Evolutionary conservation across 2,113 vertebrate species (phyloP).

Genomic region (Tauraco erythrolophus): DNA sequence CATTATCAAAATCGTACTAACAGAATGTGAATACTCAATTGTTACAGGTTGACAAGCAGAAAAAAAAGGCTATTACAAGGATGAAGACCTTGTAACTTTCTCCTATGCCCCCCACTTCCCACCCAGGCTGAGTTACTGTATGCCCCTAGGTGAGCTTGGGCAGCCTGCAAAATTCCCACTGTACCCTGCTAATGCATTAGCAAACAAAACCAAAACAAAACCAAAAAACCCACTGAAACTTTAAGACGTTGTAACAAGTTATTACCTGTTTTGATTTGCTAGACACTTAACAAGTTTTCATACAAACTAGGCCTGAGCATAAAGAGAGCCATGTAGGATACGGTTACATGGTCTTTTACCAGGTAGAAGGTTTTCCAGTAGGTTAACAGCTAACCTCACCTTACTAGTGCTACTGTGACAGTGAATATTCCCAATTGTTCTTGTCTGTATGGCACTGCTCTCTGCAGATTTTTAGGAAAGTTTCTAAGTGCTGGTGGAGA

Average conservation of each 20-base stretch:
- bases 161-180: not conserved
- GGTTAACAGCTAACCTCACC: not conserved
- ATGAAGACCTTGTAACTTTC: not conserved
- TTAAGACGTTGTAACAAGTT: not conserved
- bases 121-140: not conserved
- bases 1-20: not conserved
- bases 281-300: not conserved
- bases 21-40: not conserved
- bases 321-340: rapidly evolving
- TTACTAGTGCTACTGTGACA: not conserved
- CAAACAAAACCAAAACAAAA: not conserved
- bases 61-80: not conserved
- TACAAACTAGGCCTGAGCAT: not conserved
- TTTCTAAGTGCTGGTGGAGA: not conserved
- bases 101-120: rapidly evolving
- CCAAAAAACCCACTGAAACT: not conserved
- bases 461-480: not conserved
- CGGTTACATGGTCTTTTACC: rapidly evolving
- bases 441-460: rapidly evolving
- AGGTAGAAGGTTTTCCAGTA: not conserved
- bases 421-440: not conserved
- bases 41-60: not conserved
- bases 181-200: not conserved
- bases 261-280: not conserved
- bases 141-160: too few species aligned